These are phyloP conservation scores for Ageneiosus marmoratus DNA, from an alignment of 2,113 vertebrate species.

Conservation along the genomic window DNA sequence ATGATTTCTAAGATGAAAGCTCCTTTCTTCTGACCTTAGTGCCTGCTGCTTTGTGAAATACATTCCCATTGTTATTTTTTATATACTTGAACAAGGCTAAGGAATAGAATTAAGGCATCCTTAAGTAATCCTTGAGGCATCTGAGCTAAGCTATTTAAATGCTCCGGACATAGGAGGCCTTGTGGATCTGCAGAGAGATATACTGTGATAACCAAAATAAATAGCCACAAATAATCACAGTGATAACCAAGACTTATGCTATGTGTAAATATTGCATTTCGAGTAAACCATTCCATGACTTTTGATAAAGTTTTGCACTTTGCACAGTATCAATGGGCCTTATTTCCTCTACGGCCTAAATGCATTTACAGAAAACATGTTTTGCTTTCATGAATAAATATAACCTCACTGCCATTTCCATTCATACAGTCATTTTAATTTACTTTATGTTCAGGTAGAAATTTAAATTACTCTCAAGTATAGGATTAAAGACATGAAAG, in stretches of 20 bases:
- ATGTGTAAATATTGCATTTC: constrained; percentile 30
- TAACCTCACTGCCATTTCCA: neutral
- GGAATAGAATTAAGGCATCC: neutral
- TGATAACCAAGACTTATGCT: neutral
- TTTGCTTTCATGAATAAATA: neutral
- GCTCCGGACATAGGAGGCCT: constrained; percentile 2
- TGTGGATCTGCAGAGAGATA: neutral
- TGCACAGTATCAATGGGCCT: constrained; percentile 44
- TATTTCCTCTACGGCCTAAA: neutral
- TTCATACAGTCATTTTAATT: neutral
- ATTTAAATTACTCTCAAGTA: neutral
- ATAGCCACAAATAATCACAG: neutral
- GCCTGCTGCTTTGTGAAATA: constrained; percentile 4
- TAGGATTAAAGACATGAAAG: neutral
- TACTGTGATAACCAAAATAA: too few relatives aligned
- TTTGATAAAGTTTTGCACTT: constrained; percentile 55
- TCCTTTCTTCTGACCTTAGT: constrained; percentile 3
- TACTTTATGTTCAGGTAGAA: neutral
- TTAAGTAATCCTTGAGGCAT: neutral
- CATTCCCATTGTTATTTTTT: neutral
- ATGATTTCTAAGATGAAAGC: neutral
- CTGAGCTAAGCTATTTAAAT: constrained; percentile 16
- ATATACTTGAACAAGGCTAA: constrained; percentile 12
- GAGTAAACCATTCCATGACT: neutral
- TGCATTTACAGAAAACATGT: neutral